Base-by-base conservation (phyloP, 2,888 invertebrate species). In the Gastracanthus pulcherrimus region DNA sequence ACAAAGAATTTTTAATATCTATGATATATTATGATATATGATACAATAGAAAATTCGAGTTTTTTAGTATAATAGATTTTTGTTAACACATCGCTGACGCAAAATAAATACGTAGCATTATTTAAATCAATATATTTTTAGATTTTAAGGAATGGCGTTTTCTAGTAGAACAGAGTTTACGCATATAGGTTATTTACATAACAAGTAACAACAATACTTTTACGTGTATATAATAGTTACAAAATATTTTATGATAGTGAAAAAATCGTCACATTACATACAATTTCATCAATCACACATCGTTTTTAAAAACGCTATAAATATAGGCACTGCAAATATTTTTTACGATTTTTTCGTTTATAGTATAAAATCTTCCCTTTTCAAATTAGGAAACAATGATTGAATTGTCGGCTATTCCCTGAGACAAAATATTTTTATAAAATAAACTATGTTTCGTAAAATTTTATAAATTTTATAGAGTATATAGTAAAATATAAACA, bases 171-270 rank as follows among this genome's bases (percentile, higher is more conserved):
- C 26, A 29, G 19, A 66, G 58, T 76, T 60, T 41, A 45, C 55
- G 48, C 29, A 60, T 26, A 26, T 51, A 19, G 11, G 26, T 75
- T 81, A 81, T 64, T 72, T 26, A 72, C 71, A 76, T 34, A 76
- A 66, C n/a, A 62, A n/a, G n/a, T 34, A 62, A 34, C 34, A 62
- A 76, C 31, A 72, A 72, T 38, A 55, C 13, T 58, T 72, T 29
- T 45, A 11, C 29, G 6, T 29, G 23, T 41, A 62, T 36, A 77
- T 51, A 19, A 60, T 31, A 51, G 6, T 51, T 51, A 62, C 19
- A 80, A 51, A 70, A 55, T 36, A 19, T 75, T 16, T 6, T 72
- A 66, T 31, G n/a, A 64, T 64, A n/a, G 26, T 13, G 16, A 26
- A 71, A 38, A 51, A 51, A 19, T 66, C 5, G 4, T 23, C 4